Evolutionary conservation across 2,888 invertebrate species (phyloP), one percentile per base, ranked within the genome.

Genomic region (Esperia sulphurella): DNA sequence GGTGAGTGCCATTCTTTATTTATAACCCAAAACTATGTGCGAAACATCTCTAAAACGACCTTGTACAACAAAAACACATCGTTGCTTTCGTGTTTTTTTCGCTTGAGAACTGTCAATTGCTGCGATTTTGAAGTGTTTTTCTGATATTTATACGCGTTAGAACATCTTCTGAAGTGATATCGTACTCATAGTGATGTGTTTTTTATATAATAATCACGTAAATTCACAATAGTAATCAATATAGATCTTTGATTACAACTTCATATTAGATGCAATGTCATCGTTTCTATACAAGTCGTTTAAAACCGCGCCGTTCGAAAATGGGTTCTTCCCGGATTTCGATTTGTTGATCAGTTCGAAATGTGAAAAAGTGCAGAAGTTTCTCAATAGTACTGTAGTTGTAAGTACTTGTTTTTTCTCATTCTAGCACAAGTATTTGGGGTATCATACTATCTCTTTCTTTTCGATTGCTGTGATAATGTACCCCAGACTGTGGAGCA

Each of bases 211-310:
- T 30, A 37, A 45, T 43, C 46, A 50, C 46, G 14, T 46, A 46
- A 40, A 46, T 12, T 28, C 6, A n/a, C n/a, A 10, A 35, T n/a
- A 10, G 8, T 31, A 42, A 43, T 29, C 43, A 37, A 41, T 44
- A 9, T 10, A 8, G 14, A 33, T 14, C 14, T 31, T n/a, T n/a
- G n/a, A n/a, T n/a, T n/a, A n/a, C n/a, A n/a, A n/a, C n/a, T n/a
- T n/a, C n/a, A n/a, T 46, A 31, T 7, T 1, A 12, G 12, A 10
- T 39, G 55, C 30, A 48, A 80, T 82, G 77, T 72, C 78, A 42
- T 76, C 83, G n/a, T 83, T 84, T 66, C 58, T 86, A 10, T 86
- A 85, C 48, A 88, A 80, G 68, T 71, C 85, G 0, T 86, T 75
- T 53, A 83, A 73, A 55, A 83, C 76, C 38, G 74, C 82, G 0